A percentile compares a stretch with the other conserved stretches of the same genome.
phyloP scores from a whole-genome alignment of 1,140 invertebrate genomes.

The Drosophila miranda region DNA sequence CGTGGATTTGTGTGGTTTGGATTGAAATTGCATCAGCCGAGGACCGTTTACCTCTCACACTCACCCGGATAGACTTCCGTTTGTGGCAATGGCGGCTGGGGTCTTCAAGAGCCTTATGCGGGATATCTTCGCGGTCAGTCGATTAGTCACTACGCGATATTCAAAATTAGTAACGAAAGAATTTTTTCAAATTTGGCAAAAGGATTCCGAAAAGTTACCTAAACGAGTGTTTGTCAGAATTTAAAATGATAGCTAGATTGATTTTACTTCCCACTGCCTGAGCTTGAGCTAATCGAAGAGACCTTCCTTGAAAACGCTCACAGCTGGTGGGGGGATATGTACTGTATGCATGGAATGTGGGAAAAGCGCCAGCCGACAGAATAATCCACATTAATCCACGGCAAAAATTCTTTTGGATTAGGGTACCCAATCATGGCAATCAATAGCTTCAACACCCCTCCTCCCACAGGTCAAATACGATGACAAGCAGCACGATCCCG shows the following conservation, averaged over 20 bases:
- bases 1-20: conserved; percentile 12
- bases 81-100: conserved; percentile 60
- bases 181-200: conserved; percentile 25
- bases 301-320: conserved; percentile 24
- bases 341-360: conserved; percentile 24
- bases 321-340: conserved; percentile 30
- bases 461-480: conserved; percentile 68
- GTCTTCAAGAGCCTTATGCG: conserved; percentile 75
- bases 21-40: conserved; percentile 20
- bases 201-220: conserved; percentile 20
- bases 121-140: conserved; percentile 79
- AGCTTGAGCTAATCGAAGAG: too few relatives aligned
- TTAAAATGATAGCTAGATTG: conserved; percentile 15
- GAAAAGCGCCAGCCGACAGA: conserved; percentile 11
- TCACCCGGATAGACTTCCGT: not conserved
- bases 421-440: not conserved
- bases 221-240: conserved; percentile 26
- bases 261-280: too few relatives aligned
- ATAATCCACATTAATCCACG: conserved; percentile 59
- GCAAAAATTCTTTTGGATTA: conserved; percentile 32
- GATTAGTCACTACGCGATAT: not conserved
- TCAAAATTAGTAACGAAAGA: conserved; percentile 26
- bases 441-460: too few relatives aligned
- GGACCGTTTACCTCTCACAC: conserved; percentile 1
- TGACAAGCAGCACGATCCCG: conserved; percentile 60